Evolutionary conservation across 1,140 invertebrate genomes (phyloP), one percentile per base, ranked within the genome.

Genomic region (Monochamus saltuarius): DNA sequence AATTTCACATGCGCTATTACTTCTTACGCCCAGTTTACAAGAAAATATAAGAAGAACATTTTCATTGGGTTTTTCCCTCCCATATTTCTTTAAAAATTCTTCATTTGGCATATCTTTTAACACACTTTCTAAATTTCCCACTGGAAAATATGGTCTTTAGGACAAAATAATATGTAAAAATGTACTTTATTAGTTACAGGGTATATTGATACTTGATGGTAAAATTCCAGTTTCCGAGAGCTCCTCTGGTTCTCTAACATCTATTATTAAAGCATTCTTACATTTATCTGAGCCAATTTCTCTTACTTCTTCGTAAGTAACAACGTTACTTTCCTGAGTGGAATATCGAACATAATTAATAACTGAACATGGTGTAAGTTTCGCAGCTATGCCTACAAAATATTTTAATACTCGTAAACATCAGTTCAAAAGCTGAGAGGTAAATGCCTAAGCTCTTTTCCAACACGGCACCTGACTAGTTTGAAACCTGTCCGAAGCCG

Each of bases 171-270:
- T 13, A 40, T 16, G 9, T 36, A 19, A 56, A 50, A 29, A 19
- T 35, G 47, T 46, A 14, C 14, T 9, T 11, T 65, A 62, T 65
- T 47, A 73, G 73, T 76, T 82, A 84, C 87, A 81, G 65, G 86
- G 87, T 68, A 89, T 87, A 67, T 89, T 87, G 61, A 89, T 86
- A 65, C 84, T 87, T 13, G 82, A 80, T 37, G 87, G 86, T 51
- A 89, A 82, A 72, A 81, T 79, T 4, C 87, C 87, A 49, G 84
- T 87, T 64, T 84, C 80, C 54, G 81, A 69, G 1, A 89, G 76
- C 76, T 89, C 87, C 39, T 80, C 73, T 1, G 83, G 82, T 66
- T 88, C 85, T 17, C 87, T 80, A 0, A 89, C 86, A 77, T 89
- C 87, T 61, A 89, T 84, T 7, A 89, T 80, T 7, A 80, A 62